Conservation (phyloP, 2,888 invertebrate species). For the Hirtodrosophila alboralis region DNA sequence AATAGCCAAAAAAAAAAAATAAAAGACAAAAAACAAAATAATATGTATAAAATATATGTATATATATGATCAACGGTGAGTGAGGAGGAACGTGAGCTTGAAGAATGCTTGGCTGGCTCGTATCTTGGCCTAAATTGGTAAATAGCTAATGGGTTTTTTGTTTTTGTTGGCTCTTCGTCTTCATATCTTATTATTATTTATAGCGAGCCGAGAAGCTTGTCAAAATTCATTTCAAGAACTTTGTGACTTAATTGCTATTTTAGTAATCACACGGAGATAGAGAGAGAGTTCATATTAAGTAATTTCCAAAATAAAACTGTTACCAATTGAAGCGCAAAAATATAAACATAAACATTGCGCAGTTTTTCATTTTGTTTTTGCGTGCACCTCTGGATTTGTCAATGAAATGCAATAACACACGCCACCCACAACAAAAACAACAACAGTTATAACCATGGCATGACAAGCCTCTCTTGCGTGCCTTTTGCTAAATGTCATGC, state of each 20-base stretch:
- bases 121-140: conserved; percentile 70
- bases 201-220: conserved; percentile 39
- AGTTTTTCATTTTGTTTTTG: conserved; percentile 12
- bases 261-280: conserved; percentile 30
- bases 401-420: conserved; percentile 54
- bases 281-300: conserved; percentile 40
- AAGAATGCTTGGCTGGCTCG: conserved; percentile 41
- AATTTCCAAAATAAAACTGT: conserved; percentile 46
- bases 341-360: conserved; percentile 35
- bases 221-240: conserved; percentile 39
- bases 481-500: conserved; percentile 43
- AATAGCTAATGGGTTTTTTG: conserved; percentile 63
- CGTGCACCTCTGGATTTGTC: conserved; percentile 40
- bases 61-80: conserved; percentile 56
- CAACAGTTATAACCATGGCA: conserved; percentile 17
- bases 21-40: conserved; percentile 41
- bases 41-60: conserved; percentile 47
- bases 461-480: conserved; percentile 49
- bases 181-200: conserved; percentile 41
- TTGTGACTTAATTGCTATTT: conserved; percentile 61
- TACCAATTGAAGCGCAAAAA: conserved; percentile 23
- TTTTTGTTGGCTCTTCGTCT: conserved; percentile 18
- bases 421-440: conserved; percentile 12
- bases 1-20: conserved; percentile 57
- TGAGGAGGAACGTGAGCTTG: conserved; percentile 29